phyloP scores from a whole-genome alignment of 1,140 invertebrate genomes.

The Alviniconcha marisindica region DNA sequence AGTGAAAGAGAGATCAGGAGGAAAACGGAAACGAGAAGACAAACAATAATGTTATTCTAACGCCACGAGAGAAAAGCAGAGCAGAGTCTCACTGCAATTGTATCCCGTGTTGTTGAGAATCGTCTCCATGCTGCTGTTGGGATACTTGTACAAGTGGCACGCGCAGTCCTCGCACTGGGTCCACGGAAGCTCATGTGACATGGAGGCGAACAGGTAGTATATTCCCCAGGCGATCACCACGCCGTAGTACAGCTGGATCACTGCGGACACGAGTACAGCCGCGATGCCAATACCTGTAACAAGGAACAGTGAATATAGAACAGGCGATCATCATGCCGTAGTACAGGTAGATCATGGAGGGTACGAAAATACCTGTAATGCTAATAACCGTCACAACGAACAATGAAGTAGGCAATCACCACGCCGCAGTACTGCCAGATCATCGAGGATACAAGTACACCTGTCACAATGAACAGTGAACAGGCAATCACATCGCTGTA shows the following conservation, averaged over 20 bases:
- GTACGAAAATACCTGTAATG: slow-evolving; percentile 7
- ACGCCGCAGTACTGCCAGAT: too few relatives aligned
- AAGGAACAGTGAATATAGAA: neutral
- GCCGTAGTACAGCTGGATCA: slow-evolving; percentile 77
- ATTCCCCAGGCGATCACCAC: slow-evolving; percentile 75
- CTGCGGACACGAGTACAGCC: slow-evolving; percentile 78
- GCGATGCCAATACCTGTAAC: slow-evolving; percentile 86
- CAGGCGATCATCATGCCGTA: neutral
- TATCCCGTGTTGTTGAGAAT: slow-evolving; percentile 10
- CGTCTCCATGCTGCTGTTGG: neutral
- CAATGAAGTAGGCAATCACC: neutral
- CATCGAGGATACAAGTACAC: too few relatives aligned
- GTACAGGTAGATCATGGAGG: neutral
- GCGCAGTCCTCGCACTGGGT: slow-evolving; percentile 67
- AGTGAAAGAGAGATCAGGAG: neutral
- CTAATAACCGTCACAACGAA: slow-evolving; percentile 15
- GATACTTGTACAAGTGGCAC: slow-evolving; percentile 41
- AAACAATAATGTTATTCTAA: neutral
- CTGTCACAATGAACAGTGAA: too few relatives aligned
- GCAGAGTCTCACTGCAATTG: slow-evolving; percentile 37
- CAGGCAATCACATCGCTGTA: too few relatives aligned
- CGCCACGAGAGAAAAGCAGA: too few relatives aligned
- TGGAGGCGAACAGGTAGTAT: slow-evolving; percentile 73
- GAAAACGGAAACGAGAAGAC: too few relatives aligned
- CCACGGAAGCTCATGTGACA: slow-evolving; percentile 70